phyloP scores from a whole-genome alignment of 2,113 vertebrate genomes.

The Mobula birostris region DNA sequence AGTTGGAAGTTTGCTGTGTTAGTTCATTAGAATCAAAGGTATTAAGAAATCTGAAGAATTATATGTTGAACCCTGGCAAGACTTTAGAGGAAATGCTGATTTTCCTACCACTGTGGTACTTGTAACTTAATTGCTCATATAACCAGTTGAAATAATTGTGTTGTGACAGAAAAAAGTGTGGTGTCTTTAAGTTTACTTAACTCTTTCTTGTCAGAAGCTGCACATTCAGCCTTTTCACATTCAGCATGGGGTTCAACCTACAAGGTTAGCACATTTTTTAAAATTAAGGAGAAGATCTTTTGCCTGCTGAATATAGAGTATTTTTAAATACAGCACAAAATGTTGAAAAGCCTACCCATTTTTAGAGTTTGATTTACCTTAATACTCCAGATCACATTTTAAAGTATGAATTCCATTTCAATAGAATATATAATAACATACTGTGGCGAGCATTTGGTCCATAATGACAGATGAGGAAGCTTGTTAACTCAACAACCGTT shows the following conservation, averaged over 20 bases:
- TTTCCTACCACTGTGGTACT: not conserved
- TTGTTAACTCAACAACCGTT: no score
- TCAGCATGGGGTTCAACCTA: not conserved
- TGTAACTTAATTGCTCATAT: conserved; percentile 4
- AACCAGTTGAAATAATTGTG: conserved; percentile 1
- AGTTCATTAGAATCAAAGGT: conserved; percentile 6
- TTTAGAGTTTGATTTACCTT: not conserved
- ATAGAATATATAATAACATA: not conserved
- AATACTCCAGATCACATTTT: not conserved
- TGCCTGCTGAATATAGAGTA: not conserved
- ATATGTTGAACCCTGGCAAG: not conserved
- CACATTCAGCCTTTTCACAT: not conserved
- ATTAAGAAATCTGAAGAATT: conserved; percentile 3
- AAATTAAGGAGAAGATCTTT: not conserved
- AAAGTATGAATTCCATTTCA: not conserved
- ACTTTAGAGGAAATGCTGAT: conserved; percentile 7
- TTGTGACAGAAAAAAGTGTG: conserved; percentile 10
- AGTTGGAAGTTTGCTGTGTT: not conserved
- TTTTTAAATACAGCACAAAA: not conserved
- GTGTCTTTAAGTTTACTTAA: not conserved
- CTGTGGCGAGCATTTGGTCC: no score
- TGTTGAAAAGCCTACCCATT: not conserved
- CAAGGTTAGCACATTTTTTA: not conserved
- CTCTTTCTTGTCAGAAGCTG: not conserved
- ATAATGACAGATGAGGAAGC: no score